Percentiles rank a stretch among this genome's conserved stretches.
phyloP scores from a whole-genome alignment of 2,113 vertebrate species.

The Fregata magnificens region DNA sequence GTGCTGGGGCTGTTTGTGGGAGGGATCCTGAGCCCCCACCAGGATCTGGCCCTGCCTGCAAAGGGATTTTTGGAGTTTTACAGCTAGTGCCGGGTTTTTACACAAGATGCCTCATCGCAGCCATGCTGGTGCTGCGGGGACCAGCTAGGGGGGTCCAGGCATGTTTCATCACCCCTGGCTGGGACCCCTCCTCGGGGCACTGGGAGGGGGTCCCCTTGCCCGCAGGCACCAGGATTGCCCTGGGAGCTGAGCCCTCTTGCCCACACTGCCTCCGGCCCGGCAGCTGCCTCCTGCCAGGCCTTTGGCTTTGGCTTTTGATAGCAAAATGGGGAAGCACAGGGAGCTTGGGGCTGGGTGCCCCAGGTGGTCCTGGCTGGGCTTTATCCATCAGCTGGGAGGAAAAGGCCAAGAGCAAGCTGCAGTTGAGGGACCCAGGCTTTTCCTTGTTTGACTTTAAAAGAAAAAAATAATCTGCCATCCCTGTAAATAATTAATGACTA shows the following conservation, averaged over 20 bases:
- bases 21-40: background rate
- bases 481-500: slow-evolving; percentile 43
- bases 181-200: fast-evolving
- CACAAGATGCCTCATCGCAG: background rate
- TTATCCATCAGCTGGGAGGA: background rate
- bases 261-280: background rate
- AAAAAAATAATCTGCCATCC: background rate
- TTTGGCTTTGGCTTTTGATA: background rate
- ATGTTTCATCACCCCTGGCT: background rate
- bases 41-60: background rate
- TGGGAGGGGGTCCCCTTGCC: background rate
- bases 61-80: background rate
- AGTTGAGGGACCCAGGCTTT: background rate
- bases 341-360: background rate
- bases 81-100: background rate
- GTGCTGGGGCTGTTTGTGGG: background rate
- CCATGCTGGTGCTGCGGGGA: fast-evolving
- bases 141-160: fast-evolving
- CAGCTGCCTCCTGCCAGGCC: background rate
- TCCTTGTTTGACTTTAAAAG: background rate
- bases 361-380: background rate
- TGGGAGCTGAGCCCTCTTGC: background rate
- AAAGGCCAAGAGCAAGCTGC: background rate
- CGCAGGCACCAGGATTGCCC: background rate
- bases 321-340: background rate